phyloP scores from a whole-genome alignment of 2,888 invertebrate species.

The Xylota sylvarum region DNA sequence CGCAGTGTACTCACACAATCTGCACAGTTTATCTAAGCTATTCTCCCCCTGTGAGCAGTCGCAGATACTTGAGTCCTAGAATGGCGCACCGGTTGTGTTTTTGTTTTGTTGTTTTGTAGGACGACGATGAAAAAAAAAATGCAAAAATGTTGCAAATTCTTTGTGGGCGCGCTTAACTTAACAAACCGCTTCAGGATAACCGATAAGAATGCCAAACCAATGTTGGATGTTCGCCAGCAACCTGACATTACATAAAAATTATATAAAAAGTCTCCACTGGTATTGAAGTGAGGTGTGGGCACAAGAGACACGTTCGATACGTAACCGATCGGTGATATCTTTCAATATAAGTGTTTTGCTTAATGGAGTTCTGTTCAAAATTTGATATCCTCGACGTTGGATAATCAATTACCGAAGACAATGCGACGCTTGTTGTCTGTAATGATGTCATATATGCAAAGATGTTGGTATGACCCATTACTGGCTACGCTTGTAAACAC shows the following conservation, averaged over 20 bases:
- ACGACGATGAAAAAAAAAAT: slow-evolving; percentile 46
- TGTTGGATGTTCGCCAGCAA: slow-evolving; percentile 60
- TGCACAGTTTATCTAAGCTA: slow-evolving; percentile 67
- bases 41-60: slow-evolving; percentile 61
- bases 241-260: slow-evolving; percentile 60
- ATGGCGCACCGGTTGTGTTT: slow-evolving; percentile 30
- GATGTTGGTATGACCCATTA: slow-evolving; percentile 24
- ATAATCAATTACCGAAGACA: slow-evolving; percentile 78
- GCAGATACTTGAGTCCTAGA: slow-evolving; percentile 50
- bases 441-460: slow-evolving; percentile 78
- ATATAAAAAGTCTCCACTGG: background rate
- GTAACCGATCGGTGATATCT: slow-evolving; percentile 77
- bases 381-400: slow-evolving; percentile 78
- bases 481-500: slow-evolving; percentile 39
- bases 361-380: slow-evolving; percentile 79
- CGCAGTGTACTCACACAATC: slow-evolving; percentile 55
- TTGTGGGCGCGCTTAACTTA: slow-evolving; percentile 77
- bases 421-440: slow-evolving; percentile 76
- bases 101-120: slow-evolving; percentile 19
- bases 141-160: slow-evolving; percentile 74
- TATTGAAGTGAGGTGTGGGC: background rate
- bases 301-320: slow-evolving; percentile 58
- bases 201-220: slow-evolving; percentile 68
- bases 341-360: slow-evolving; percentile 79
- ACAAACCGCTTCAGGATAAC: slow-evolving; percentile 75